These are phyloP conservation scores for Pocillopora grandis DNA, from an alignment of 92 coral and sea anemone genomes.

Conservation along the genomic window DNA sequence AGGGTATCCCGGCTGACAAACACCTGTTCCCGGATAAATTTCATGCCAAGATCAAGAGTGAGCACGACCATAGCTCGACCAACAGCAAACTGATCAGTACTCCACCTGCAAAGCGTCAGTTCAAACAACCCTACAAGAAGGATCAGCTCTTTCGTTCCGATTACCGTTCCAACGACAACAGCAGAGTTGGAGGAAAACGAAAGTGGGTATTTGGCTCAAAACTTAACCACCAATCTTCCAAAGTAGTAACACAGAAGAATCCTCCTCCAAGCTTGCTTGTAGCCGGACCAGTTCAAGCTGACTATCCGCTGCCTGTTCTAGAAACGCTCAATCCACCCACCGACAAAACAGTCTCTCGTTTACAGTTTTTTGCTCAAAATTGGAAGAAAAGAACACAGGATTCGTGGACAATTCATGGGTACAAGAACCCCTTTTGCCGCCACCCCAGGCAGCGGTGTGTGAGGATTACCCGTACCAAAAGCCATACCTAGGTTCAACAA, in stretches of 20 bases:
- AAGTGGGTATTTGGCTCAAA: conserved; percentile 34
- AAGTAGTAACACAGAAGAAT: conserved; percentile 1
- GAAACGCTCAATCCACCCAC: neutral
- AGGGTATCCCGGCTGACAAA: conserved; percentile 51
- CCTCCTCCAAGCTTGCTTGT: neutral
- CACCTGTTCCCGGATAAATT: conserved; percentile 61
- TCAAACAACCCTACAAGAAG: conserved; percentile 10
- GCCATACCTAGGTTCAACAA: conserved; percentile 17
- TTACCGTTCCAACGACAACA: conserved; percentile 13
- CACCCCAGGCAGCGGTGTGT: conserved; percentile 5
- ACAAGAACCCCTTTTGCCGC: conserved; percentile 43
- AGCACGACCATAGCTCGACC: conserved; percentile 45
- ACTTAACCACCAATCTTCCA: conserved; percentile 20
- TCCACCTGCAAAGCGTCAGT: conserved; percentile 1
- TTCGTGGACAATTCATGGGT: conserved; percentile 56
- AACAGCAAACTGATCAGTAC: conserved; percentile 51
- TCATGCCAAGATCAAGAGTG: conserved; percentile 46
- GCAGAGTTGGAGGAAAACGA: conserved; percentile 48
- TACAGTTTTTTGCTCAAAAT: conserved; percentile 14
- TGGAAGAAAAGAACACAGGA: conserved; percentile 43
- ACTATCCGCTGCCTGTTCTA: conserved; percentile 42
- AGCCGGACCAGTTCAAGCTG: conserved; percentile 32
- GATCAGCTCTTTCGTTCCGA: conserved; percentile 54
- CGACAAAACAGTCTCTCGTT: conserved; percentile 11
- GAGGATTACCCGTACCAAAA: neutral